Conservation (phyloP, 2,113 vertebrate species). For the Edolisoma coerulescens region DNA sequence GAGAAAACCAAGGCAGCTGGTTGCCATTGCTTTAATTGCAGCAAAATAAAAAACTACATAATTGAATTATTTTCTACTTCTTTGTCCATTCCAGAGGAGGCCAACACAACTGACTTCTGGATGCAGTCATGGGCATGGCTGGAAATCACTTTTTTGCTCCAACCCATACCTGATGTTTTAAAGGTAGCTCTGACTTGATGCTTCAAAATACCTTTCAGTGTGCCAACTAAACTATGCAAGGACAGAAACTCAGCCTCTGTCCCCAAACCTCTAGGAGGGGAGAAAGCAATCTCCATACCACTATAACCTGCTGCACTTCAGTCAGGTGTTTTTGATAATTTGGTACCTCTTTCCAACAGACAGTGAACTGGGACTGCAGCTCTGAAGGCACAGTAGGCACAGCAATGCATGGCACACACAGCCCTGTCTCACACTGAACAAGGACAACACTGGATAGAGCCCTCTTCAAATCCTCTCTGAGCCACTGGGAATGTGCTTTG, state of each 20-base stretch:
- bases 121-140: neutral
- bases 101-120: conserved; percentile 35
- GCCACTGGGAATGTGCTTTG: neutral
- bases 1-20: neutral
- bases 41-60: neutral
- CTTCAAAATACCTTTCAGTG: neutral
- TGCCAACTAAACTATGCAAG: neutral
- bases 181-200: neutral
- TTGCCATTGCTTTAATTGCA: conserved; percentile 17
- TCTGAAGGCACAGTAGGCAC: neutral
- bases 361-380: neutral
- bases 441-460: neutral
- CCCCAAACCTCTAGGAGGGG: neutral
- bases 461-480: neutral
- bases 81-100: neutral
- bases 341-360: neutral
- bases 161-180: neutral
- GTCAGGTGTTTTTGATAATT: neutral
- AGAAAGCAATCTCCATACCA: neutral
- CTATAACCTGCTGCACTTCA: neutral
- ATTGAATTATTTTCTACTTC: conserved; percentile 39
- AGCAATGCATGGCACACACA: neutral
- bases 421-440: neutral
- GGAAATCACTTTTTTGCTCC: neutral
- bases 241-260: neutral